A percentile compares a stretch with the other conserved stretches of the same genome.
phyloP scores from a whole-genome alignment of 2,113 vertebrate genomes.

The Mesitornis unicolor region DNA sequence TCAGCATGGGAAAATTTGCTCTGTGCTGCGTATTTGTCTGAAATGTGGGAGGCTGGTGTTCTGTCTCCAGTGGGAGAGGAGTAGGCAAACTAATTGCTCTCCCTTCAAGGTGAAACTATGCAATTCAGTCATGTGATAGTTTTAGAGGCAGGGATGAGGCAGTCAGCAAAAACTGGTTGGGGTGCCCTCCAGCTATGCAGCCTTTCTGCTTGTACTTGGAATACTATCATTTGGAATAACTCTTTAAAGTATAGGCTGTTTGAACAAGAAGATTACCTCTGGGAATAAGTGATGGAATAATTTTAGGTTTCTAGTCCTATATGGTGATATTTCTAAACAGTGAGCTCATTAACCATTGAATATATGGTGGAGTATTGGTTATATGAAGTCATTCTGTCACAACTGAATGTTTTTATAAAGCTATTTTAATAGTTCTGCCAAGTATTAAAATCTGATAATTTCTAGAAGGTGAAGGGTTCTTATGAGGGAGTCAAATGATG shows the following conservation, averaged over 20 bases:
- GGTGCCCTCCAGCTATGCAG: conserved; percentile 37
- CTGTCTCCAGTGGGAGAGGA: neutral
- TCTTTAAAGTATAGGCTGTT: neutral
- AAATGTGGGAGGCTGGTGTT: conserved; percentile 20
- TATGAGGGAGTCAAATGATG: neutral
- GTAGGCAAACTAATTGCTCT: conserved; percentile 9
- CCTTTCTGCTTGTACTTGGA: neutral
- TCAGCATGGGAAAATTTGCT: neutral
- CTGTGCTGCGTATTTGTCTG: neutral
- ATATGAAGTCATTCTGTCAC: neutral
- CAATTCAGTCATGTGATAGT: conserved; percentile 39
- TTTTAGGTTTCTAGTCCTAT: neutral
- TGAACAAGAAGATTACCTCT: neutral
- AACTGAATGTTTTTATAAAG: neutral
- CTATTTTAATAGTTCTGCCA: neutral
- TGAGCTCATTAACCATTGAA: neutral
- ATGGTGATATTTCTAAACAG: neutral
- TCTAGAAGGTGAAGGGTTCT: neutral
- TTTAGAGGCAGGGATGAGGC: conserved; percentile 15
- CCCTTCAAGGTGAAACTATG: conserved; percentile 47
- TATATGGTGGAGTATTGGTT: neutral
- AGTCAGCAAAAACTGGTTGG: conserved; percentile 45
- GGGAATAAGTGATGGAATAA: neutral
- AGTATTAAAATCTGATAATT: neutral
- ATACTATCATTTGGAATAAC: neutral